Percentiles rank a stretch among this genome's conserved stretches.
Evolutionary conservation across 1,140 invertebrate species (phyloP).

Genomic region (Stegodyphus mimosarum): DNA sequence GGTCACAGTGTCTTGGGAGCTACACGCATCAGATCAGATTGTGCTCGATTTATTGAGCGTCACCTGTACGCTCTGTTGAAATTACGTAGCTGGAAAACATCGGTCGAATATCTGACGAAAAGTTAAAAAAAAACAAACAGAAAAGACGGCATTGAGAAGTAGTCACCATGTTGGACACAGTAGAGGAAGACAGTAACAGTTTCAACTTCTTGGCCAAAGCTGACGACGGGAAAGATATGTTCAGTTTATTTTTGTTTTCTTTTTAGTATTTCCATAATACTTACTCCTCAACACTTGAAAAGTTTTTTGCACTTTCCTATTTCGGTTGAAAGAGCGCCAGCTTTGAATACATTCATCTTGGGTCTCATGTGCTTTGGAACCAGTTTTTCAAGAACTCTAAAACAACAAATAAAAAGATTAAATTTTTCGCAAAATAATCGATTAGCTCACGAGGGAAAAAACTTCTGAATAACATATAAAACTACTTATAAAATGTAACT

Average conservation of each 20-base stretch:
- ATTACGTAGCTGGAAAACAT: neutral
- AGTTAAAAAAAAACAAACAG: neutral
- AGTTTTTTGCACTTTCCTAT: conserved; percentile 64
- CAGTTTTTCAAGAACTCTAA: conserved; percentile 64
- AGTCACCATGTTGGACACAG: neutral
- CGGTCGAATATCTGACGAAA: neutral
- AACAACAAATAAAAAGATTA: conserved; percentile 8
- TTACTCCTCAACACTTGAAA: conserved; percentile 63
- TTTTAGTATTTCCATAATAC: neutral
- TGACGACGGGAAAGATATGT: conserved; percentile 15
- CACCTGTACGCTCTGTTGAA: neutral
- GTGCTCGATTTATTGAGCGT: neutral
- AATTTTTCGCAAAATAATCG: neutral
- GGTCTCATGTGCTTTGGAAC: conserved; percentile 64
- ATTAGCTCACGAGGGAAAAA: neutral
- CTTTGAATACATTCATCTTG: conserved; percentile 65
- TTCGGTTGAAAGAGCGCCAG: conserved; percentile 62
- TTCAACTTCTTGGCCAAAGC: conserved; percentile 44
- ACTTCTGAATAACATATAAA: too few species aligned
- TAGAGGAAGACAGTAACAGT: neutral
- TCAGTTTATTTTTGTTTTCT: conserved; percentile 26
- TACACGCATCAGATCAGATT: neutral
- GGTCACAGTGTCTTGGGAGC: neutral
- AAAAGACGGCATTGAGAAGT: neutral
- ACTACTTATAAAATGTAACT: too few species aligned